Evolutionary conservation across 1,140 invertebrate species (phyloP), one percentile per base, ranked within the genome.

Genomic region (Saxidomus purpurata): DNA sequence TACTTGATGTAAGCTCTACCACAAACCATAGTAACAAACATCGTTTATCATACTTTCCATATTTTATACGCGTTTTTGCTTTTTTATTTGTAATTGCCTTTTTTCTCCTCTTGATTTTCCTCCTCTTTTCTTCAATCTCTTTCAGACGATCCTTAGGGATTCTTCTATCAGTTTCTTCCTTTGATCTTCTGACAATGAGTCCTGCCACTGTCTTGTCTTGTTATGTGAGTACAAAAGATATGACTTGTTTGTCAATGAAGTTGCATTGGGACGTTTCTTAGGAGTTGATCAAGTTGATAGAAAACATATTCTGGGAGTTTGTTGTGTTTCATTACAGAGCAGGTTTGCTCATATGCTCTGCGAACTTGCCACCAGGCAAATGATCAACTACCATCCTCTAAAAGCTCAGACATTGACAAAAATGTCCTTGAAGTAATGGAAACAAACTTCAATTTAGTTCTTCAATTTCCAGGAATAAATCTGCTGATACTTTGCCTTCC

Each of bases 181-280:
- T 77, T 89, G 80, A 3, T 91, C 84, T 6, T 81, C 43, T 22
- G 55, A 11, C 34, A 91, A 52, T 17, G 36, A 19, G 2, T 63
- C 34, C 17, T 90, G 59, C 90, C 92, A 92, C 17, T 89, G 52
- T 17, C 67, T 38, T 61, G 89, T 91, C 71, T 89, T 92, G 55
- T 92, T 91, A 40, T 87, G 87, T 15, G 82, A 91, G 87, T 90
- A 90, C 71, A 91, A 80, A 0, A 92, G 55, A 69, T 87, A 92
- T 22, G 90, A 59, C 67, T 92, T 88, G 74, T 89, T 90, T 22
- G 88, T 69, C 15, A 91, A n/a, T 31, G 69, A 34, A 19, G 77
- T 85, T 19, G 84, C 80, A 76, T 92, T 92, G 17, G 91, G 91
- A 59, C 40, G 61, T 28, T 79, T 3, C 76, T 34, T 13, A 90